Conservation (phyloP, 1,140 invertebrate species). For the Phenacoccus solenopsis region DNA sequence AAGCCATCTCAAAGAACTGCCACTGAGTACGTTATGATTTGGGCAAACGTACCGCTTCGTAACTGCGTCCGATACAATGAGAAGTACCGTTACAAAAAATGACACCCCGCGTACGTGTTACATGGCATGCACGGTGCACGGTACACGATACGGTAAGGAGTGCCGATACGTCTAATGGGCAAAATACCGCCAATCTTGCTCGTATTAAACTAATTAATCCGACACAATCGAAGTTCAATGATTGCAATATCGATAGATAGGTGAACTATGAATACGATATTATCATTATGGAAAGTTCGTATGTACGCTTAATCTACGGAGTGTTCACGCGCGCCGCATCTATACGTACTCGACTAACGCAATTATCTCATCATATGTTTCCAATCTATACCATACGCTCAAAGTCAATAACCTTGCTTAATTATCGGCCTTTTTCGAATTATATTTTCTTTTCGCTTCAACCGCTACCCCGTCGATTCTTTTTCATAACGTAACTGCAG, state of each 20-base stretch:
- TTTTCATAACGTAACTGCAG: neutral
- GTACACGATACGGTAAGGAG: neutral
- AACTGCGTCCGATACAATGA: neutral
- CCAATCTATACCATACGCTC: neutral
- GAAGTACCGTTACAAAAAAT: neutral
- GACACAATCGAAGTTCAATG: conserved; percentile 1
- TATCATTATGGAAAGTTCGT: neutral
- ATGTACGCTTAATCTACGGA: neutral
- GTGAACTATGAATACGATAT: neutral
- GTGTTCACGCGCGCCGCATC: neutral
- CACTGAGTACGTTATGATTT: conserved; percentile 1
- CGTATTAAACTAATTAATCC: neutral
- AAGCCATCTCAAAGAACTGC: neutral
- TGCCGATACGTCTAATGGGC: neutral
- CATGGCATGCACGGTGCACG: neutral
- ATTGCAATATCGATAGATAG: neutral
- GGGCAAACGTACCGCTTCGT: neutral
- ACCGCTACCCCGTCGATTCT: neutral
- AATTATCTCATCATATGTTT: neutral
- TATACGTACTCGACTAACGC: neutral
- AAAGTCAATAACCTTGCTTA: neutral
- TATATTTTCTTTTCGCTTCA: neutral
- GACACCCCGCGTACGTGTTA: neutral
- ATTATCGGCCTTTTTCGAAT: neutral
- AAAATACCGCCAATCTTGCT: neutral